Evolutionary conservation across 1,140 invertebrate genomes (phyloP), one percentile per base, ranked within the genome.

Genomic region (Luehdorfia chinensis): DNA sequence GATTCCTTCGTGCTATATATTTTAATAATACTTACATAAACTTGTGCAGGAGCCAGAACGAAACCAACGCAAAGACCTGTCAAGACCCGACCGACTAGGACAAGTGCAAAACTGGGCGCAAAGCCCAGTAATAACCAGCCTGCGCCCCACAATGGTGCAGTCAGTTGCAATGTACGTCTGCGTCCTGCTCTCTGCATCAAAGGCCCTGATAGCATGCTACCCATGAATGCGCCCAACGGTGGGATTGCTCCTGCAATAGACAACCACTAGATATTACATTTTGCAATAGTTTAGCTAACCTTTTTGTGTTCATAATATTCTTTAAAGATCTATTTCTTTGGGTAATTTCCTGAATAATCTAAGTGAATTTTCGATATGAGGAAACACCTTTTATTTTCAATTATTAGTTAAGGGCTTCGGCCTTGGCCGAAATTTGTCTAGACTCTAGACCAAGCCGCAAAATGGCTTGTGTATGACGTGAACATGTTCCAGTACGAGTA

Each of bases 1-100:
- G n/a, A n/a, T n/a, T n/a, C n/a, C n/a, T n/a, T n/a, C n/a, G n/a
- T n/a, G n/a, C n/a, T n/a, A n/a, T 21, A 3, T 21, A 3, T 21
- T 3, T 21, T 30, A 39, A 41, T 9, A 13, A 7, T 16, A 81
- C 87, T 86, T 66, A 93, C 88, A 65, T 93, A 93, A 55, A 93
- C 88, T 61, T 92, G 91, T 8, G 86, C 87, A 7, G 88, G 86
- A 2, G 91, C 90, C 5, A 90, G 83, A 0, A 88, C 81, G 28
- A 92, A 84, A 2, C 92, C 92, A 23, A 88, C 88, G 30, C 88
- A 89, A 27, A 92, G 70, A 1, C 92, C 92, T 2, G 87, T 87
- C 1, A 91, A 44, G 8, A 91, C 68, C 21, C 92, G 78, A 0
- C 90, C 91, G 5, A 88, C 33, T 2, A 90, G 79, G 0, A 92